Percentiles rank a stretch among this genome's conserved stretches.
Conservation (phyloP, 2,113 vertebrate genomes). For the Nettapus auritus region DNA sequence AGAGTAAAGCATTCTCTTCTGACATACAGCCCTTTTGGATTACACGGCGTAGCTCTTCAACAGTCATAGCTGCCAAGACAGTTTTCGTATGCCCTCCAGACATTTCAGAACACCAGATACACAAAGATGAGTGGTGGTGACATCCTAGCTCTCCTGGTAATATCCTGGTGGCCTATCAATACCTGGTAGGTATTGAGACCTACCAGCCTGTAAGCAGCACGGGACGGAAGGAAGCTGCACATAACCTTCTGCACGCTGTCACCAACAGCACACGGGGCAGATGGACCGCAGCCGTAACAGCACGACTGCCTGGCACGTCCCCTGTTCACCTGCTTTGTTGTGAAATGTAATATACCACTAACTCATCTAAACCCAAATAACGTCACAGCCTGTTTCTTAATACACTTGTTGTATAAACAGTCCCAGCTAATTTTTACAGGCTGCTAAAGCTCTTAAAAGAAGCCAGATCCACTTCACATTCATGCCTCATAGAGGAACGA, state of each 20-base stretch:
- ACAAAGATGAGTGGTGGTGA: not conserved
- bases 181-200: too few relatives aligned
- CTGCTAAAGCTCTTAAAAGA: not conserved
- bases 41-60: not conserved
- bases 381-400: not conserved
- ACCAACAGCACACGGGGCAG: not conserved
- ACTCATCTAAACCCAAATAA: not conserved
- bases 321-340: not conserved
- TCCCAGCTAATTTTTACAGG: not conserved
- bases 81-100: not conserved
- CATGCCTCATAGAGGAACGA: rapidly evolving
- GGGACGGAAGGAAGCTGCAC: not conserved
- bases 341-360: not conserved
- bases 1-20: not conserved
- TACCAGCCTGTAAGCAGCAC: too few relatives aligned
- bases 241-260: not conserved
- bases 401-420: not conserved
- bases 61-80: not conserved
- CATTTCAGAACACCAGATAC: not conserved
- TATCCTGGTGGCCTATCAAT: too few relatives aligned
- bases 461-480: not conserved
- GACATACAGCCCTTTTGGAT: not conserved
- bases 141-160: not conserved
- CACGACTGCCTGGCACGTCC: not conserved
- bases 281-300: not conserved